Conservation (phyloP, 2,888 invertebrate genomes). For the Drosophila emarginata region DNA sequence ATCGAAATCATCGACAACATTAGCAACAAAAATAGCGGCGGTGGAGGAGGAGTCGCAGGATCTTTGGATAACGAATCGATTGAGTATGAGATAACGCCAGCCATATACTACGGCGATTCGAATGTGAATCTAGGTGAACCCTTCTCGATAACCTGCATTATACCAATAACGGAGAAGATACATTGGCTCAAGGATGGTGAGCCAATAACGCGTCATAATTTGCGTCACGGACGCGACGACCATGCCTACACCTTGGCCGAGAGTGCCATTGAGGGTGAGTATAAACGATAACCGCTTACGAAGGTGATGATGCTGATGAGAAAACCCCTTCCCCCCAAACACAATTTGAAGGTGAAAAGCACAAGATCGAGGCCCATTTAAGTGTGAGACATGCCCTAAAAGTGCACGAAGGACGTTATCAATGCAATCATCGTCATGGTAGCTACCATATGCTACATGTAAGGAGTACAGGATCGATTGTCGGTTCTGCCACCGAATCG, state of each 20-base stretch:
- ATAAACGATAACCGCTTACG: constrained; percentile 27
- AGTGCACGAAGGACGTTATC: constrained; percentile 81
- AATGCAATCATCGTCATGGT: constrained; percentile 79
- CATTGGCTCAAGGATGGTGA: constrained; percentile 81
- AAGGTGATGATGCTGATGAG: background rate
- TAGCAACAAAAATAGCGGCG: constrained; percentile 23
- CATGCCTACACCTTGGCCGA: constrained; percentile 80
- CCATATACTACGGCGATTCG: constrained; percentile 81
- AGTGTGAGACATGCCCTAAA: constrained; percentile 81
- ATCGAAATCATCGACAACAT: constrained; percentile 47
- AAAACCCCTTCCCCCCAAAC: background rate
- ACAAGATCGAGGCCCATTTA: constrained; percentile 82
- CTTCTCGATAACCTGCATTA: constrained; percentile 81
- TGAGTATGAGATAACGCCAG: constrained; percentile 73
- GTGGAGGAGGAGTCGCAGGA: background rate
- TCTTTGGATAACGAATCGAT: constrained; percentile 58
- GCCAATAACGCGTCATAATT: constrained; percentile 80
- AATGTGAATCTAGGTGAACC: constrained; percentile 80
- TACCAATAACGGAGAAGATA: constrained; percentile 81
- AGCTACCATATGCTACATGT: constrained; percentile 79
- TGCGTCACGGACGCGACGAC: constrained; percentile 81
- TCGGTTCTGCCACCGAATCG: constrained; percentile 65
- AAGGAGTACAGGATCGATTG: constrained; percentile 53
- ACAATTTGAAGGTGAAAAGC: constrained; percentile 77
- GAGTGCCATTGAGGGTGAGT: constrained; percentile 81